Evolutionary conservation across 2,113 vertebrate species (phyloP).

Genomic region (Acinonyx jubatus): DNA sequence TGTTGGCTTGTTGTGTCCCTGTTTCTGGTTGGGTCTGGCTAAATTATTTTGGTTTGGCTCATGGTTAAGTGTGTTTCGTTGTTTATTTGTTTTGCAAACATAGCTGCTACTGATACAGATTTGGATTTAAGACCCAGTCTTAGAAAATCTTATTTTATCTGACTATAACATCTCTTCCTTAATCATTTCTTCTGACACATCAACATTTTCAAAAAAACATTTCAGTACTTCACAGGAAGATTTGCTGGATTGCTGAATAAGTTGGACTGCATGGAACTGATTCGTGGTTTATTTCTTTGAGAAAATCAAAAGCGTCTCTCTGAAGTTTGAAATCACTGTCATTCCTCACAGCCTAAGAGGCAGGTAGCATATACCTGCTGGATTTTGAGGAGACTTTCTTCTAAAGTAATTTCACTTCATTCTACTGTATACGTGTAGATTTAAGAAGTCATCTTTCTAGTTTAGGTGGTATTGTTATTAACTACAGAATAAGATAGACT

Average conservation of each 20-base stretch:
- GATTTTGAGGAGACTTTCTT: slow-evolving; percentile 1
- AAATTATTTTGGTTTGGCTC: background rate
- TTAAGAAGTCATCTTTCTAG: background rate
- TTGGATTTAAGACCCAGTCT: background rate
- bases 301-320: background rate
- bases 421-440: background rate
- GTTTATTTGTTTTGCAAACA: slow-evolving; percentile 33
- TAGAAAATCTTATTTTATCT: slow-evolving; percentile 31
- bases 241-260: background rate
- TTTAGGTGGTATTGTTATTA: background rate
- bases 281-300: background rate
- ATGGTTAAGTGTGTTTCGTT: slow-evolving; percentile 14
- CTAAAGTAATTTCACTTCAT: background rate
- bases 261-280: background rate
- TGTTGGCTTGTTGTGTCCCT: background rate
- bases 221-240: background rate
- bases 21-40: background rate
- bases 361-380: background rate
- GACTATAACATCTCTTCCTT: background rate
- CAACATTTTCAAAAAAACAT: slow-evolving; percentile 28
- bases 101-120: background rate
- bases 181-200: background rate
- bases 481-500: background rate
- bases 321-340: background rate
- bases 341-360: background rate